A percentile compares a stretch with the other conserved stretches of the same genome.
These are phyloP conservation scores for Acanthurus leucopareius DNA, from an alignment of 2,797 vertebrate species.

Conservation along the genomic window DNA sequence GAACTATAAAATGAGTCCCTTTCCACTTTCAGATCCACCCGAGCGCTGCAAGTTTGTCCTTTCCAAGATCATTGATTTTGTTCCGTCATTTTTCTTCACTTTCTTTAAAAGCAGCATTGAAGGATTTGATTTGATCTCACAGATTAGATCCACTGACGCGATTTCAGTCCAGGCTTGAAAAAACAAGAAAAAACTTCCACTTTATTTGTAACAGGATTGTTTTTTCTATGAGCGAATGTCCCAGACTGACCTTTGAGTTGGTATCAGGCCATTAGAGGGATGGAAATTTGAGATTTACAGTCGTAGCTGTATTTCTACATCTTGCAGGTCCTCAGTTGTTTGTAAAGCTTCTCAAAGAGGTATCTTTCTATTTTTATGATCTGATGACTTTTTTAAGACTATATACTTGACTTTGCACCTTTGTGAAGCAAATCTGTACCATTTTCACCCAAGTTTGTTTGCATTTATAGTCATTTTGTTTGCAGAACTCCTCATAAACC, in stretches of 20 bases:
- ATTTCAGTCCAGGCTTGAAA: not conserved
- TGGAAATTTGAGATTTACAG: constrained; percentile 6
- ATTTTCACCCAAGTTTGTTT: no score
- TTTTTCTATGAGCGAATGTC: not conserved
- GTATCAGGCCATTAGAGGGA: constrained; percentile 5
- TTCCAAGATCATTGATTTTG: not conserved
- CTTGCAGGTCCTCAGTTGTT: not conserved
- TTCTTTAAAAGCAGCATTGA: not conserved
- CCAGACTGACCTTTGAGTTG: not conserved
- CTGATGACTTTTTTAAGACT: no score
- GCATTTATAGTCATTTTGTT: no score
- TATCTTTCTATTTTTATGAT: no score
- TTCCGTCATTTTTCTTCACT: not conserved
- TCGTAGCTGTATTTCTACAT: not conserved
- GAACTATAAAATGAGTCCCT: not conserved
- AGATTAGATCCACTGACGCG: constrained; percentile 4
- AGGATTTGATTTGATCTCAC: constrained; percentile 15
- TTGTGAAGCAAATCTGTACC: no score
- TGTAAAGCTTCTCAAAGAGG: no score
- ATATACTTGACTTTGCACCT: no score
- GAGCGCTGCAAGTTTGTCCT: not conserved
- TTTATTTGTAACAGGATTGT: constrained; percentile 4
- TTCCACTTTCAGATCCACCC: not conserved
- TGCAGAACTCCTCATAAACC: no score
- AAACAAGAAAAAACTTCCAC: not conserved